A percentile compares a stretch with the other conserved stretches of the same genome.
phyloP scores from a whole-genome alignment of 2,888 invertebrate species.

The Entomobrya proxima region DNA sequence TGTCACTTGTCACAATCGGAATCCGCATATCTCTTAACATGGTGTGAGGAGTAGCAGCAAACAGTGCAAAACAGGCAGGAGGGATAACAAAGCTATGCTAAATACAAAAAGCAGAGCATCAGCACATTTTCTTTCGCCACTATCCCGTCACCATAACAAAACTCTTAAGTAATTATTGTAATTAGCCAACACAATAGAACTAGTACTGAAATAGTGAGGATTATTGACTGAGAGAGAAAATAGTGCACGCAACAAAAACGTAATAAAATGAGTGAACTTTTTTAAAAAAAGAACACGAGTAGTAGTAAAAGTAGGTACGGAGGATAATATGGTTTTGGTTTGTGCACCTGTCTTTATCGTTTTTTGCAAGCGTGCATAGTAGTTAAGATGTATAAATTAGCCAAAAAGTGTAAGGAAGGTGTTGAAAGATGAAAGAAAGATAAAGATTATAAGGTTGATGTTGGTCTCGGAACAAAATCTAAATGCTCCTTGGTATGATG shows the following conservation, averaged over 20 bases:
- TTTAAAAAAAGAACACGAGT: neutral
- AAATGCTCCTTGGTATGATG: neutral
- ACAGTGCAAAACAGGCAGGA: conserved; percentile 47
- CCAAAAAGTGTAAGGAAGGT: neutral
- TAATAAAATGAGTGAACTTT: conserved; percentile 13
- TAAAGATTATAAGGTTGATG: too few species aligned
- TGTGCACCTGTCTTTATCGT: too few species aligned
- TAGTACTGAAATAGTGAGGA: neutral
- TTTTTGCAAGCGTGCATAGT: too few species aligned
- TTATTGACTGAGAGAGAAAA: neutral
- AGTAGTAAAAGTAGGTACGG: too few species aligned
- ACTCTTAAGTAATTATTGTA: conserved; percentile 46
- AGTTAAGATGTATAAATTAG: neutral
- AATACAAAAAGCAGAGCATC: neutral
- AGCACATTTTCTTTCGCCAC: neutral
- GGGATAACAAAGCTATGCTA: conserved; percentile 9
- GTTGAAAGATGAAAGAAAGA: neutral
- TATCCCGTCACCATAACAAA: conserved; percentile 37
- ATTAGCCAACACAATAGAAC: conserved; percentile 48
- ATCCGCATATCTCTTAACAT: neutral
- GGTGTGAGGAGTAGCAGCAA: neutral
- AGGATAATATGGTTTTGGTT: too few species aligned
- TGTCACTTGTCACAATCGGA: neutral
- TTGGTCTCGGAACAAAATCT: too few species aligned
- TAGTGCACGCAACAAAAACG: conserved; percentile 5